These are phyloP conservation scores for Anadara kagoshimensis DNA, from an alignment of 1,140 invertebrate species.

Conservation along the genomic window DNA sequence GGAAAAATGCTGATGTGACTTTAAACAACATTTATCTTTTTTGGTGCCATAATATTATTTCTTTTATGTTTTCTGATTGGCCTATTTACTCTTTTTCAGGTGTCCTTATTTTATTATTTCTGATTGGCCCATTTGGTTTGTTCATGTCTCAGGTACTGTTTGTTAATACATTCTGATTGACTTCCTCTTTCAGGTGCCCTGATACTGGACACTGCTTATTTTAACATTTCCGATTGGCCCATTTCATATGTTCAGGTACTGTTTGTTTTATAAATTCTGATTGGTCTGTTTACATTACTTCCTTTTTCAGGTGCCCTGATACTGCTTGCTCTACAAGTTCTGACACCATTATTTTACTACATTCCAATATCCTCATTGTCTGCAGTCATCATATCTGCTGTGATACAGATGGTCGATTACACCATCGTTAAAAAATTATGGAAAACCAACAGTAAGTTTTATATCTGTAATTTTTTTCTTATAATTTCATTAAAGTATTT, in stretches of 20 bases:
- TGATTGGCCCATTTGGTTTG: constrained; percentile 46
- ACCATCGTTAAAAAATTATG: constrained; percentile 64
- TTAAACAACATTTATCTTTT: background rate
- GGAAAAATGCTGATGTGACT: no score
- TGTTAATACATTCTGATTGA: constrained; percentile 60
- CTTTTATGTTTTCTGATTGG: no score
- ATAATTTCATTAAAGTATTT: background rate
- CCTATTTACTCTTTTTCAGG: no score
- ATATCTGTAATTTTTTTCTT: constrained; percentile 1
- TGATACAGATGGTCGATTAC: constrained; percentile 73
- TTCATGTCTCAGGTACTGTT: constrained; percentile 70
- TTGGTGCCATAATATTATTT: no score
- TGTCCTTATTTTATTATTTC: no score
- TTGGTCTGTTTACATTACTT: background rate
- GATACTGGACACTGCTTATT: no score
- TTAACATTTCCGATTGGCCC: no score
- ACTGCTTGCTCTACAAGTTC: constrained; percentile 68
- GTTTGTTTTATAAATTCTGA: constrained; percentile 67
- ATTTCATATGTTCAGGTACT: constrained; percentile 68
- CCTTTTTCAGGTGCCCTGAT: constrained; percentile 68
- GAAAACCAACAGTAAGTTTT: constrained; percentile 70
- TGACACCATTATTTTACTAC: constrained; percentile 73
- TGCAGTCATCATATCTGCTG: constrained; percentile 75
- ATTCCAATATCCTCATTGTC: constrained; percentile 73
- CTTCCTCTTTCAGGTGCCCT: no score